A percentile compares a stretch with the other conserved stretches of the same genome.
These are phyloP conservation scores for Archips xylosteana DNA, from an alignment of 2,888 invertebrate genomes.

Conservation along the genomic window DNA sequence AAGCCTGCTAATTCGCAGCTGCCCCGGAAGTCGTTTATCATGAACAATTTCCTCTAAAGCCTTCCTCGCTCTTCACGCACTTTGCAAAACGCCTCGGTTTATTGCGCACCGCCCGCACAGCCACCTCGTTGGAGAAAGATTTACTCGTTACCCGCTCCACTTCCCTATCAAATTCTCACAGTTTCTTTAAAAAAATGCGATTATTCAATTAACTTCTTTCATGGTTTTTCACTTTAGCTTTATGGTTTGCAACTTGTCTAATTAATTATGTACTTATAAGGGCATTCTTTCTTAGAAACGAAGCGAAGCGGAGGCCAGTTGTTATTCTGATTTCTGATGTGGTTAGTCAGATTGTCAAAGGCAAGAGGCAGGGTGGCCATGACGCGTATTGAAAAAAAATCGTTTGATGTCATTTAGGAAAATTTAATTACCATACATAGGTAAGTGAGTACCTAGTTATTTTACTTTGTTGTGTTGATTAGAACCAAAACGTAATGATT, in stretches of 20 bases:
- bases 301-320: no score
- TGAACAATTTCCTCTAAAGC: slow-evolving; percentile 26
- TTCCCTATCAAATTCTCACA: neutral
- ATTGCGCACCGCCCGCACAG: slow-evolving; percentile 11
- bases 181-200: neutral
- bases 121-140: slow-evolving; percentile 1
- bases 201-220: neutral
- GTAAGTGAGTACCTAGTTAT: no score
- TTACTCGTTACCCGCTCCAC: neutral
- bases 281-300: no score
- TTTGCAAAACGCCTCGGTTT: slow-evolving; percentile 14
- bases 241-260: no score
- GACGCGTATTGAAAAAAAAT: no score
- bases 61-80: slow-evolving; percentile 13
- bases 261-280: neutral
- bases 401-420: no score
- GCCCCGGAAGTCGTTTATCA: slow-evolving; percentile 31
- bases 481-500: no score
- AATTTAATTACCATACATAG: no score
- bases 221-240: neutral
- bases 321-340: no score
- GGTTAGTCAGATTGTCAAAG: no score
- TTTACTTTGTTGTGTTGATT: no score
- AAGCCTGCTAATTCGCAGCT: slow-evolving; percentile 29
- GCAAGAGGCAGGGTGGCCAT: no score